phyloP scores from a whole-genome alignment of 2,113 vertebrate genomes.

The Pipra filicauda region DNA sequence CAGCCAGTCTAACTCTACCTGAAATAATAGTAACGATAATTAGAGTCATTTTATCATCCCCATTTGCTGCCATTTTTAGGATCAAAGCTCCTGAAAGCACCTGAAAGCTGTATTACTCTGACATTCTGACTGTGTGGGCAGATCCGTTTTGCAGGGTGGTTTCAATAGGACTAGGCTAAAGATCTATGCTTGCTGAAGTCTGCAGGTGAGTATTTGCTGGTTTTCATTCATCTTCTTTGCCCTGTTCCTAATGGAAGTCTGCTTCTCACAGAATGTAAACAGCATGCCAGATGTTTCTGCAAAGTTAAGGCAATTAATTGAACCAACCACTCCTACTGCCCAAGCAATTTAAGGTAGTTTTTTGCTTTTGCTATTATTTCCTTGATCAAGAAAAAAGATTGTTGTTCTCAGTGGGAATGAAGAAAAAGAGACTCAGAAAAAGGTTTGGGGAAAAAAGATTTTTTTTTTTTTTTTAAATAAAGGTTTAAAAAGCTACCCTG shows the following conservation, averaged over 20 bases:
- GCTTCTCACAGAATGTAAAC: not conserved
- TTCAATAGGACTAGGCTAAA: not conserved
- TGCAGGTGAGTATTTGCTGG: not conserved
- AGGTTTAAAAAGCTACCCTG: not conserved
- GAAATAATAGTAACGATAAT: not conserved
- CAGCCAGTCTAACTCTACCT: not conserved
- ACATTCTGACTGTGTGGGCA: not conserved
- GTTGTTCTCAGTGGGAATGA: not conserved
- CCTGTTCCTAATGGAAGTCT: not conserved
- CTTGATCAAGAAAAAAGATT: not conserved
- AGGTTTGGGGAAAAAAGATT: not conserved
- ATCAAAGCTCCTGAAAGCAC: not conserved
- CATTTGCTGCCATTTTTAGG: not conserved
- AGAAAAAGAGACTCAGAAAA: not conserved
- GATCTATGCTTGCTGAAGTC: not conserved
- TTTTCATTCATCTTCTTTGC: not conserved
- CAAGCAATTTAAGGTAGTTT: not conserved
- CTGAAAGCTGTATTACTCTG: not conserved
- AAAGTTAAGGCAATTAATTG: conserved; percentile 20
- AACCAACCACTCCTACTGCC: not conserved
- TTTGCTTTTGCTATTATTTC: not conserved
- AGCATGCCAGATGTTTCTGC: conserved; percentile 14
- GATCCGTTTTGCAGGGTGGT: not conserved
- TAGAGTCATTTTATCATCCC: not conserved
- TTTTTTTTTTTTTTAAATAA: not conserved